These are phyloP conservation scores for Neoascia interrupta DNA, from an alignment of 2,888 invertebrate genomes.

Conservation along the genomic window DNA sequence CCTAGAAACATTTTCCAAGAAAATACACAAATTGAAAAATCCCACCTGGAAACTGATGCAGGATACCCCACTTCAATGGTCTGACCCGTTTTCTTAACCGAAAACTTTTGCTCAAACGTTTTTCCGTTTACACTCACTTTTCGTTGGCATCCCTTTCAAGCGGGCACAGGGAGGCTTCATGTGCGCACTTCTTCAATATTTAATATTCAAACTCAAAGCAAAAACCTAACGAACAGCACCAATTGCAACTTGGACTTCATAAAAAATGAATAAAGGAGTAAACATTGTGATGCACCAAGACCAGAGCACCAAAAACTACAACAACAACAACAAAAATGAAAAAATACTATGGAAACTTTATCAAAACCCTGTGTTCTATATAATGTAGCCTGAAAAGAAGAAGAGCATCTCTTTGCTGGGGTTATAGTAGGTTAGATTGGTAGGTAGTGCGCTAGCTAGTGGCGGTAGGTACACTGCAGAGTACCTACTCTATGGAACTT, in stretches of 20 bases:
- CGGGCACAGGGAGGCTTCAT: neutral
- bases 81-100: conserved; percentile 53
- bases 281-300: conserved; percentile 62
- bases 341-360: conserved; percentile 59
- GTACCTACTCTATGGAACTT: conserved; percentile 24
- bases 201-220: conserved; percentile 69
- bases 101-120: conserved; percentile 34
- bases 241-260: conserved; percentile 69
- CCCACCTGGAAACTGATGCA: conserved; percentile 38
- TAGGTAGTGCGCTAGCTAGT: neutral
- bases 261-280: conserved; percentile 66
- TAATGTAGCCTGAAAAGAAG: conserved; percentile 45
- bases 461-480: neutral
- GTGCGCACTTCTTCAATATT: conserved; percentile 58
- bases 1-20: conserved; percentile 18
- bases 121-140: conserved; percentile 42
- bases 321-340: too few species aligned
- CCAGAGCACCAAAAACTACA: too few species aligned
- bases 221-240: conserved; percentile 67
- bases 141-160: conserved; percentile 3
- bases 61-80: conserved; percentile 53
- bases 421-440: neutral
- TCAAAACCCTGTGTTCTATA: conserved; percentile 59
- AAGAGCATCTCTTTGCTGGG: conserved; percentile 14
- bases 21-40: conserved; percentile 61